Evolutionary conservation across 1,140 invertebrate species (phyloP).

Genomic region (Polypedilum vanderplanki): DNA sequence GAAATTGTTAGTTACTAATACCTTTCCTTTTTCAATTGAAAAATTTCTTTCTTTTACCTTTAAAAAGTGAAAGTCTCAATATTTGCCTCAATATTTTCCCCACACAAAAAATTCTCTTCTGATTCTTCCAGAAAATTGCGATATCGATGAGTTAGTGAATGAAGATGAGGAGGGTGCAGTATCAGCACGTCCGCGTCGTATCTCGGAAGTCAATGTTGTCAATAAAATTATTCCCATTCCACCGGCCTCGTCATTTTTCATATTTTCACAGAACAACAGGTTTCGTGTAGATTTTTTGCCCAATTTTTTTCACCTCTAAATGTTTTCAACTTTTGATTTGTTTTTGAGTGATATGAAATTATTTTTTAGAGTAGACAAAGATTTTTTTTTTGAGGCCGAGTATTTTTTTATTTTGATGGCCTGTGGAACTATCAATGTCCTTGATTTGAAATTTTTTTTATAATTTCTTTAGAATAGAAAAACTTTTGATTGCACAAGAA

Average conservation of each 20-base stretch:
- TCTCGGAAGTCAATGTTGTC: slow-evolving; percentile 76
- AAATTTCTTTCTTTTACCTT: background rate
- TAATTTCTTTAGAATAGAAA: slow-evolving; percentile 11
- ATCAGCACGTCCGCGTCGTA: slow-evolving; percentile 75
- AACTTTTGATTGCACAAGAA: background rate
- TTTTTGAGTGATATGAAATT: slow-evolving; percentile 29
- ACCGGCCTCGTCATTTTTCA: slow-evolving; percentile 88
- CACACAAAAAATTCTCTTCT: background rate
- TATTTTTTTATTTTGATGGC: background rate
- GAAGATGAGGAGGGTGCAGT: slow-evolving; percentile 54
- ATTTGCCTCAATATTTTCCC: background rate
- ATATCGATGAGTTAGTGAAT: slow-evolving; percentile 52
- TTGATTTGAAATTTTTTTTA: background rate
- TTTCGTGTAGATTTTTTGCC: slow-evolving; percentile 47
- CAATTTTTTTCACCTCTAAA: slow-evolving; percentile 15
- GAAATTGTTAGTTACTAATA: background rate
- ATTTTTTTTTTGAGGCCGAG: background rate
- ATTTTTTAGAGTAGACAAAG: background rate
- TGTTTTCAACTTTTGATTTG: slow-evolving; percentile 24
- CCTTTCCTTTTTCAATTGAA: background rate
- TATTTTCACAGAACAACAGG: slow-evolving; percentile 92
- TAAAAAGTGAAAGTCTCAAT: background rate
- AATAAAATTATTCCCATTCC: slow-evolving; percentile 92
- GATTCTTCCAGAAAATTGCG: slow-evolving; percentile 33
- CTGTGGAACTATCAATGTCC: background rate